Base-by-base conservation (phyloP, 37 sponge, comb jelly and placozoan species). In the Sycon ciliatum region DNA sequence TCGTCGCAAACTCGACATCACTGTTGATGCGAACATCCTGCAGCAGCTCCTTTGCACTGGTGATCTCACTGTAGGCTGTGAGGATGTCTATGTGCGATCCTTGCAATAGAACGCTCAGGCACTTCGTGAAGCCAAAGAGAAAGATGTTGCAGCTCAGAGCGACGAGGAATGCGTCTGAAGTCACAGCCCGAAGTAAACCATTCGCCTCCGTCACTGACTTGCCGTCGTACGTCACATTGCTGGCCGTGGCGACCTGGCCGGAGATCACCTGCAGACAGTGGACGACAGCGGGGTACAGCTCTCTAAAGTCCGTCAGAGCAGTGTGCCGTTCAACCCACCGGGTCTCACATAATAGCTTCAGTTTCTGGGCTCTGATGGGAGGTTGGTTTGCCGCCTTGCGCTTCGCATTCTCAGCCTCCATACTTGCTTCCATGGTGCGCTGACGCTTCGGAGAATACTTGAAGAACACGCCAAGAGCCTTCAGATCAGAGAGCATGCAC, bases 401-500 rank as follows among this genome's bases (percentile, higher is more conserved):
- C 9, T 13, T 9, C 49, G 9, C 49, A 42, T 42, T 42, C 13
- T 42, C 9, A 42, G 49, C 49, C 9, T 42, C 49, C 9, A 42
- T 42, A 13, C 13, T 18, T 13, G 9, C 13, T 42, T 42, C 13
- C 9, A 42, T 9, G 13, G 9, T 9, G 13, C 49, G 49, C 49
- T 42, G 49, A 18, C 49, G 49, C 13, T 42, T 42, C 9, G 49
- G 49, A 18, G 49, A 42, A 13, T 18, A 42, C 49, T 69, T 65
- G 68, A 76, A 67, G 34, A 63, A 76, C 38, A 69, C 20, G 27
- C 78, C 71, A 23, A 78, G 23, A 11, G 35, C 60, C 23, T 69
- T 78, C 56, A 76, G 32, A 49, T 32, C 23, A 16, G 52, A 18
- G 18, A 78, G 31, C 78, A 78, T 69, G 36, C n/a, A 29, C 16